Evolutionary conservation across 1,140 invertebrate species (phyloP).

Genomic region (Nephotettix cincticeps): DNA sequence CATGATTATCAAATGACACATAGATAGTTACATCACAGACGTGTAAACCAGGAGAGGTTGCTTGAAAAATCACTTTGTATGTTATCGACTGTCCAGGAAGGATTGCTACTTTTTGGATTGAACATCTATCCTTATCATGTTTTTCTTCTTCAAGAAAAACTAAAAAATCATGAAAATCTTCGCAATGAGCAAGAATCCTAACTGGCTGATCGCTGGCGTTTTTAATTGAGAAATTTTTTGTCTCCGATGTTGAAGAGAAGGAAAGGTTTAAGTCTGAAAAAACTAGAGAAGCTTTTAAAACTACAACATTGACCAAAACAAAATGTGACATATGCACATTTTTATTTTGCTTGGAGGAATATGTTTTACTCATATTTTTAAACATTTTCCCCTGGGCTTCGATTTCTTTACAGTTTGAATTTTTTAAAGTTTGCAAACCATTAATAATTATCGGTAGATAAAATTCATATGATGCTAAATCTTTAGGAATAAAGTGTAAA

Average conservation of each 20-base stretch:
- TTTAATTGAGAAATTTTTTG: slow-evolving; percentile 2
- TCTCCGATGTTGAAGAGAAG: not conserved
- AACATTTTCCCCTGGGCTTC: not conserved
- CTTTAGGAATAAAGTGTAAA: slow-evolving; percentile 31
- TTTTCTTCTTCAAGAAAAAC: not conserved
- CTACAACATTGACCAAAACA: not conserved
- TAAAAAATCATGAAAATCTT: not conserved
- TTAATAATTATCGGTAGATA: slow-evolving; percentile 29
- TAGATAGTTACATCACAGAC: not conserved
- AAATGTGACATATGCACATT: not conserved
- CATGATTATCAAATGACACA: not conserved
- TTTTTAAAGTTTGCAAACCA: not conserved
- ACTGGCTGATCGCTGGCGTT: not conserved
- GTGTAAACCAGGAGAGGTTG: not conserved
- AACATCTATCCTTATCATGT: not conserved
- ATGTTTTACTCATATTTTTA: not conserved
- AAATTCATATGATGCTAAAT: slow-evolving; percentile 31
- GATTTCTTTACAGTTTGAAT: not conserved
- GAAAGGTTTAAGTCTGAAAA: not conserved
- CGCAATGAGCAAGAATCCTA: not conserved
- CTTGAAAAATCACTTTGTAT: not conserved
- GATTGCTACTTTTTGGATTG: not conserved
- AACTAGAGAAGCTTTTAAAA: not conserved
- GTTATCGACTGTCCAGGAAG: not conserved
- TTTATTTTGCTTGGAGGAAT: not conserved